Base-by-base conservation (phyloP, 2,888 invertebrate genomes). In the Xestia c-nigrum region DNA sequence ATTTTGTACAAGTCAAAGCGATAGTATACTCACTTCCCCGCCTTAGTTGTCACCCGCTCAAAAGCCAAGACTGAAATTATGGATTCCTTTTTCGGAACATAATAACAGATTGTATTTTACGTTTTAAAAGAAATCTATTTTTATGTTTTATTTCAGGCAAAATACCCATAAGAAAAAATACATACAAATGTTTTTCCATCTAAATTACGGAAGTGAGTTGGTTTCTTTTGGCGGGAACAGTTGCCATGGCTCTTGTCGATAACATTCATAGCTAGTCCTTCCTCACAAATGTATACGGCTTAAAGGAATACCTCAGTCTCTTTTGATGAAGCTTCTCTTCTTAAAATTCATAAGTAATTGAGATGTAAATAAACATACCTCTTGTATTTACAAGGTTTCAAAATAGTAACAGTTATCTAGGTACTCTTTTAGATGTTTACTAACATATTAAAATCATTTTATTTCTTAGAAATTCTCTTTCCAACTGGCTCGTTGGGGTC, bases 201-300 rank as follows among this genome's bases (percentile, higher is more conserved):
- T 24, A 66, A 47, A 24, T 57, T 55, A 61, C 69, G 68, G n/a
- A 52, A 14, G 19, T 83, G 31, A 31, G 46, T n/a, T 69, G 83
- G 46, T 69, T 70, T 77, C 80, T 78, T 83, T 76, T 24, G 0
- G 31, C 16, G 31, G 31, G 19, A 61, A 65, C 24, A n/a, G 78
- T 69, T 78, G 65, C 38, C 47, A 78, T 61, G 59, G 40, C 31
- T n/a, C 5, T 76, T 5, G 40, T 59, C 12, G 64, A 69, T 78
- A 21, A 59, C 46, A 68, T 65, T 77, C 50, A 68, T 59, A 43
- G 24, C 38, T 38, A 19, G 38, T 10, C 14, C 24, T 38, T 67
- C 10, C 38, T 14, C 21, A 31, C 40, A 57, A 64, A 31, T 66
- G 24, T 47, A 24, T 66, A 66, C 12, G 52, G 52, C 46, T 78